Base-by-base conservation (phyloP, 2,888 invertebrate species). In the Lasioglossum vierecki region DNA sequence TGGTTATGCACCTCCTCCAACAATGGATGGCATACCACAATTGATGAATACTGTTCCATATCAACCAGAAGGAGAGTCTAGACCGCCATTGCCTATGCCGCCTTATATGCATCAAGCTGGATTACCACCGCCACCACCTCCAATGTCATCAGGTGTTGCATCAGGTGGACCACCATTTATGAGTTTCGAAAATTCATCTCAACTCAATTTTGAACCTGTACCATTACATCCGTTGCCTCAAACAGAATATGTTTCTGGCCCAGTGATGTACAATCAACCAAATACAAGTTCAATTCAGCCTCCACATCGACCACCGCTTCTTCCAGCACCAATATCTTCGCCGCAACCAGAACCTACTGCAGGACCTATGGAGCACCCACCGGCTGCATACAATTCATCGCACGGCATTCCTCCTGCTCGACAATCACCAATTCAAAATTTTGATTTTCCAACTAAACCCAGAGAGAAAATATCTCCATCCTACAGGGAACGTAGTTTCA, bases 261-360 rank as follows among this genome's bases (percentile, higher is more conserved):
- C 94, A 22, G 88, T 93, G 2, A 88, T 93, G 88, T 94, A 93
- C 88, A 93, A 91, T 82, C 93, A 93, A 78, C 80, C 87, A 41
- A 93, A 89, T 82, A 79, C 91, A 4, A 76, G 73, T 46, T 63
- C 85, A 35, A 72, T 89, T 74, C 89, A 84, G 66, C 78, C 87
- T 22, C 11, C 78, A 13, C 86, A 80, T 70, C 83, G 85, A 39
- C 79, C 89, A 49, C 71, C 88, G 0, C 79, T 89, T 26, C 86
- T 89, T 30, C 88, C 90, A 8, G 41, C 84, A 6, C 87, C 91
- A 9, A 83, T 87, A 26, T 87, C 90, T 22, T 85, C 91, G 15
- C 90, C 92, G 26, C 89, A 91, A 80, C 93, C 91, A 8, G 91
- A 92, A 30, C 90, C 92, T 9, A 82, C 81, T 22, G 76, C 88